Base-by-base conservation (phyloP, 2,888 invertebrate genomes). In the Orthosia gothica region DNA sequence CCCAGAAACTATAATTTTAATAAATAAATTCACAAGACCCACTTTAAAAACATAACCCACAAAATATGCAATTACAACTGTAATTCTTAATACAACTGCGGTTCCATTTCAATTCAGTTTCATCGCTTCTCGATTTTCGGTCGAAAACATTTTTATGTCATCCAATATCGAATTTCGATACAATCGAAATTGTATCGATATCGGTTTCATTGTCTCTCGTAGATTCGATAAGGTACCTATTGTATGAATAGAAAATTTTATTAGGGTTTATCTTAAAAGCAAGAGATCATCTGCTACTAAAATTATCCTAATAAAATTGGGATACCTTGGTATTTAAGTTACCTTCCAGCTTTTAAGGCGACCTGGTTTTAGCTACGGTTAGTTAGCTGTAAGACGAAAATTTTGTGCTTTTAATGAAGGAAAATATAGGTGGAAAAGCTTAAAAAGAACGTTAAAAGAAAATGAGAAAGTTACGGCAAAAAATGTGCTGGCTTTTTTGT, bases 171-270 rank as follows among this genome's bases (percentile, higher is more conserved):
- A 79, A 79, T 74, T 72, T 70, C 77, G 70, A 79, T 86, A 70
- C 47, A 61, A 81, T 74, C 68, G 15, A 68, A 76, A 76, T 80
- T 81, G 77, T 77, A 74, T 75, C 73, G 58, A 78, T 76, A 76
- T 57, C 47, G 67, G 83, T 81, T 72, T 76, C 77, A 82, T 84
- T 82, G 79, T 82, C 70, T 80, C 68, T 67, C 40, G 50, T 70
- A 58, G 66, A 80, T 74, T 76, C 72, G 76, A 74, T 72, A 78
- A 65, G 64, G 16, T 55, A 52, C 54, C n/a, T 20, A 61, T 61
- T 80, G 73, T 79, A 65, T 66, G 76, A 81, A 83, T 80, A 70
- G 66, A 40, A 76, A 75, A 85, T 83, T 80, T 75, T 85, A 87
- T 85, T 80, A 81, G 32, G 74, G 72, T 74, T 68, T 67, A 67